Evolutionary conservation across 1,140 invertebrate species (phyloP), one percentile per base, ranked within the genome.

Genomic region (Polyergus mexicanus): DNA sequence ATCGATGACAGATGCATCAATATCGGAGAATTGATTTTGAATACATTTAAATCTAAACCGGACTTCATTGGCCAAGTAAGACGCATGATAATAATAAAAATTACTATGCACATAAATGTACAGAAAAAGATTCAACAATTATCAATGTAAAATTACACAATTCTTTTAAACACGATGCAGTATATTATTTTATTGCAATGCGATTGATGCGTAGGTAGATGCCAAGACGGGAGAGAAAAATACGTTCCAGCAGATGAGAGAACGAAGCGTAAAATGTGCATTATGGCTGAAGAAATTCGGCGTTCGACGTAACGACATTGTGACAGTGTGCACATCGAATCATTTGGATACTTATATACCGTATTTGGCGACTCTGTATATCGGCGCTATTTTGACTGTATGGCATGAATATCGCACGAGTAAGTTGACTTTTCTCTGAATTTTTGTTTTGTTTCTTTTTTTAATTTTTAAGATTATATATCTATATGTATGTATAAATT

Each of bases 21-120:
- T 51, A 63, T 54, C 0, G 80, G 58, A 25, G 28, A 74, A 25
- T 10, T 41, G 25, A 25, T 74, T 22, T 41, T 74, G 7, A 22
- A 56, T 10, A 28, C 28, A 22, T 32, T 84, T 25, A 47, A 51
- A 11, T 54, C 13, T 0, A 74, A 22, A 25, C 44, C 68, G 22
- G 41, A 74, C 22, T 32, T 63, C 3, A 13, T 84, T 4, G 68
- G 80, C 25, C 80, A 84, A 58, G 68, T 84, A 63, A 10, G 41
- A 44, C 10, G 10, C 41, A 44, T 44, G 10, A 44, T 44, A 44
- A 44, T 44, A 44, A 44, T 44, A 10, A 38, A 38, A 38, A 38
- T 38, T 38, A 38, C 1, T 7, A 8, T 38, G 6, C 6, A 38
- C 4, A n/a, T 6, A 69, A 5, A 68, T 68, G 16, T 28, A 47